Evolutionary conservation across 92 coral and sea anemone species (phyloP), one percentile per base, ranked within the genome.

Genomic region (Virgularia gustaviana): DNA sequence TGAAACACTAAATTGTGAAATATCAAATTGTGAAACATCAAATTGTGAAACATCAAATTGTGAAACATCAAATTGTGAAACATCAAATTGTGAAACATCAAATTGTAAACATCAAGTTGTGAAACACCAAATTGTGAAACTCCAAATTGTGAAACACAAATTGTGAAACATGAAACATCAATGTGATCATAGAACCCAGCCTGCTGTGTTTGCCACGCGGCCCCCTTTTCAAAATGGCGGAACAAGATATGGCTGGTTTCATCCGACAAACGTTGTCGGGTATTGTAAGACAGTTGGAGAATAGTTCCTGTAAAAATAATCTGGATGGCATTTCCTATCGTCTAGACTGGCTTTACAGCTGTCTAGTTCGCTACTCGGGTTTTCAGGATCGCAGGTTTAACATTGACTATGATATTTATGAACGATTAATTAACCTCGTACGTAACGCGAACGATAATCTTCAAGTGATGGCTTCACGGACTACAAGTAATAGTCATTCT

Each of bases 161-260:
- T 16, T 25, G 55, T 25, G 55, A 19, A 25, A 13, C 22, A 2
- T 13, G 16, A 47, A 4, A 47, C 55, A 3, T 16, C 55, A 13
- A 16, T 19, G 2, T 47, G 22, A 16, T 10, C 22, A 3, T 19
- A 19, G 55, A 19, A 25, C 22, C 3, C 16, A 47, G 47, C 16
- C 16, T 41, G 16, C 47, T 8, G 16, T 41, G n/a, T n/a, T n/a
- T n/a, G n/a, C n/a, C n/a, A n/a, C n/a, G n/a, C n/a, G n/a, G n/a
- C n/a, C n/a, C n/a, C n/a, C n/a, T n/a, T n/a, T n/a, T n/a, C n/a
- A 41, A 47, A 13, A 47, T 47, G 55, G 55, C 55, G 55, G 55
- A 47, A 16, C 55, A 47, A 3, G 22, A 47, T 16, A 47, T 47
- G 22, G 22, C 16, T 4, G 2, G 2, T 25, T 25, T 47, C 22